phyloP scores from a whole-genome alignment of 2,888 invertebrate species.

The Tachina grossa region DNA sequence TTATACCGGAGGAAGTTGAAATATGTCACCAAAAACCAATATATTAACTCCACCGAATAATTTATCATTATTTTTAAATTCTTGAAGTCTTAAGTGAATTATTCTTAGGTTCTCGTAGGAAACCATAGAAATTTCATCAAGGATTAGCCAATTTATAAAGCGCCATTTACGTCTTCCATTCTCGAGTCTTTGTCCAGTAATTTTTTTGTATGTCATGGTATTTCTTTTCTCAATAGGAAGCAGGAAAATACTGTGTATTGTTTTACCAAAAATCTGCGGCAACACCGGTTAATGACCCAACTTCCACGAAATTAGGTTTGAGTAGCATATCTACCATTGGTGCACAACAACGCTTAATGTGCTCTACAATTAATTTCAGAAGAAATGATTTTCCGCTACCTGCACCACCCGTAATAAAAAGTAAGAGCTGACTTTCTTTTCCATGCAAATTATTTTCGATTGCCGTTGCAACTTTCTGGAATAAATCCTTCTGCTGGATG shows the following conservation, averaged over 20 bases:
- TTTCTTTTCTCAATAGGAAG: no score
- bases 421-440: no score
- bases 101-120: neutral
- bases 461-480: no score
- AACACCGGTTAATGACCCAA: no score
- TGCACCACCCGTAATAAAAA: no score
- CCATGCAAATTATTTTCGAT: no score
- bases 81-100: neutral
- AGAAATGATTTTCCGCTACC: neutral
- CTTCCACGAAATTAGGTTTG: no score
- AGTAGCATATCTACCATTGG: neutral
- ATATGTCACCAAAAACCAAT: neutral
- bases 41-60: neutral
- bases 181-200: no score
- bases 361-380: neutral
- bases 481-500: no score
- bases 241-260: no score
- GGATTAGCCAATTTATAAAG: neutral
- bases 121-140: neutral
- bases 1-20: neutral
- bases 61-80: neutral
- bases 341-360: neutral
- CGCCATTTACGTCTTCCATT: neutral
- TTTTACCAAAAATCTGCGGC: neutral
- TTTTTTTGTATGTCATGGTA: no score